Conservation (phyloP, 2,797 vertebrate genomes). For the Xyrichtys novacula region DNA sequence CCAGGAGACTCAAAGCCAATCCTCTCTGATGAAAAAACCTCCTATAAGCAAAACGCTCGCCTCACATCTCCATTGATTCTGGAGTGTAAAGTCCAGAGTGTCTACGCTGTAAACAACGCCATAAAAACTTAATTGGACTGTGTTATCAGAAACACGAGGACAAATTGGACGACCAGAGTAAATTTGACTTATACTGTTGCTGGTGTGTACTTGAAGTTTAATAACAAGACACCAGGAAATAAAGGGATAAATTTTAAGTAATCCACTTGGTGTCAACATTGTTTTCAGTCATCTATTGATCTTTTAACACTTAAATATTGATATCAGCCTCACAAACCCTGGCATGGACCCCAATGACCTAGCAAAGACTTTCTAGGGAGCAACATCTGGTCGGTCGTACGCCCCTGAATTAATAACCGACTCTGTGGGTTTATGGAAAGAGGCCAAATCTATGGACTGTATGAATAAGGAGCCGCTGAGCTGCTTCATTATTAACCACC, state of each 20-base stretch:
- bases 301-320: neutral
- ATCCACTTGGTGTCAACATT: neutral
- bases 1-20: constrained; percentile 36
- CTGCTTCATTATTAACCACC: neutral
- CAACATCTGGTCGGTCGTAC: neutral
- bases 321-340: neutral
- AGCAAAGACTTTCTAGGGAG: neutral
- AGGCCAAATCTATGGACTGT: neutral
- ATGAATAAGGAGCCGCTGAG: neutral
- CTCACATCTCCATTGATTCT: constrained; percentile 40
- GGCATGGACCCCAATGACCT: no score
- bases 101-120: constrained; percentile 14
- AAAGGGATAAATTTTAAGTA: neutral
- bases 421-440: neutral
- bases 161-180: neutral
- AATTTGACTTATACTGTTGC: neutral
- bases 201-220: neutral
- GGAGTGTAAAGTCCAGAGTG: constrained; percentile 9
- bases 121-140: neutral
- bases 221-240: neutral
- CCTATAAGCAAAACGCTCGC: constrained; percentile 32
- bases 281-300: neutral
- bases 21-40: constrained; percentile 45
- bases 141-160: neutral
- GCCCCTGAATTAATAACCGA: neutral